Conservation (phyloP, 2,888 invertebrate species). For the Chloromyia formosa region DNA sequence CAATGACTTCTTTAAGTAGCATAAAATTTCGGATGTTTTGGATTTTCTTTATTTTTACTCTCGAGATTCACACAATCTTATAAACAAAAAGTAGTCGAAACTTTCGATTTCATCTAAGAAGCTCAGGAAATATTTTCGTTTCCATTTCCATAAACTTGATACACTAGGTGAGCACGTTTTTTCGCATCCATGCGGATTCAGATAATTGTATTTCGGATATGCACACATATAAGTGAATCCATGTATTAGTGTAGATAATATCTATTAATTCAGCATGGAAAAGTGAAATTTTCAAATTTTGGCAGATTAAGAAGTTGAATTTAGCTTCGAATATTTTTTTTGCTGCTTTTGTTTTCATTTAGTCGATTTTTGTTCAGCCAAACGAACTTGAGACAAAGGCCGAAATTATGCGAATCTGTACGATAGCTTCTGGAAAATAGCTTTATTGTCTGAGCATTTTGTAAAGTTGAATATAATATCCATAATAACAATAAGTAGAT, state of each 20-base stretch:
- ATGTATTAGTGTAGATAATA: background rate
- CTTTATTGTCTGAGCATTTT: too few species aligned
- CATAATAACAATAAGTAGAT: too few species aligned
- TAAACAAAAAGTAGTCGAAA: background rate
- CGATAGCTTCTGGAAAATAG: too few species aligned
- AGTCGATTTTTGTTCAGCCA: too few species aligned
- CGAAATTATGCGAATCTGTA: too few species aligned
- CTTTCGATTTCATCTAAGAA: slow-evolving; percentile 39
- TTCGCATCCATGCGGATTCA: background rate
- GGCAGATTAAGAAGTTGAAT: slow-evolving; percentile 18
- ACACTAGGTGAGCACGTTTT: background rate
- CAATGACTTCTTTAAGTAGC: background rate
- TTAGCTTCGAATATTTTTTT: too few species aligned
- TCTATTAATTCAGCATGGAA: slow-evolving; percentile 16
- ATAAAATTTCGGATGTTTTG: background rate
- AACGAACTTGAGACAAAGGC: too few species aligned
- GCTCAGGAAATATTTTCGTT: slow-evolving; percentile 16
- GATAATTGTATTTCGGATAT: background rate
- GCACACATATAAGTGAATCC: background rate
- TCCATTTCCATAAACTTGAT: slow-evolving; percentile 17
- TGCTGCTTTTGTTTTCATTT: too few species aligned
- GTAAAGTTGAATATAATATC: too few species aligned
- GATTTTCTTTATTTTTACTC: too few species aligned
- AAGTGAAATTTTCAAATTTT: slow-evolving; percentile 18
- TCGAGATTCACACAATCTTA: too few species aligned